These are phyloP conservation scores for Larimichthys polyactis DNA, from an alignment of 2,113 vertebrate species.

Conservation along the genomic window DNA sequence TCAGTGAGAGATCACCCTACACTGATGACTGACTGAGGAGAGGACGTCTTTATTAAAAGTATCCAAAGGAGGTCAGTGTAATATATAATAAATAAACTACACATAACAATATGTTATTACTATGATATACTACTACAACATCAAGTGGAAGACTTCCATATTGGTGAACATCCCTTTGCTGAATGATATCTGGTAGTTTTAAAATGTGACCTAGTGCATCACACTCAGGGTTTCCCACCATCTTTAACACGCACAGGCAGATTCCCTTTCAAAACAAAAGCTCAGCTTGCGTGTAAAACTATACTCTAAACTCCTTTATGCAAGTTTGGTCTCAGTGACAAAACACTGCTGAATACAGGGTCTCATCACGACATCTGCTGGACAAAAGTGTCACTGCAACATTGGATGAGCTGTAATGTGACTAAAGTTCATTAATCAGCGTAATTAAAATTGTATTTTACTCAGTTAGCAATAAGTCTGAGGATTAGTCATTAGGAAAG, in stretches of 20 bases:
- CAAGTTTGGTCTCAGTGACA: not conserved
- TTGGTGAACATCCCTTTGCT: not conserved
- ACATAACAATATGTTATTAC: too few species aligned
- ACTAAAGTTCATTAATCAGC: slow-evolving; percentile 32
- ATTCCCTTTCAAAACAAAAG: slow-evolving; percentile 13
- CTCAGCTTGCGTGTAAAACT: slow-evolving; percentile 14
- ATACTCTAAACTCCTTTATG: slow-evolving; percentile 11
- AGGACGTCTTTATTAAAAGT: slow-evolving; percentile 4
- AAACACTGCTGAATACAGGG: slow-evolving; percentile 34
- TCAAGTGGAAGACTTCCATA: slow-evolving; percentile 6
- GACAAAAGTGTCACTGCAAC: slow-evolving; percentile 53
- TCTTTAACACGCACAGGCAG: not conserved
- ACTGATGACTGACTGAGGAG: too few species aligned
- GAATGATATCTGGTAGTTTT: slow-evolving; percentile 10
- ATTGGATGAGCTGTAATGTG: not conserved
- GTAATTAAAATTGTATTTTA: slow-evolving; percentile 30
- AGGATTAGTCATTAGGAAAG: slow-evolving; percentile 8
- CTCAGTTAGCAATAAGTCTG: slow-evolving; percentile 16
- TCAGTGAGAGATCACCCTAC: slow-evolving; percentile 31
- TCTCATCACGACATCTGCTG: slow-evolving; percentile 70
- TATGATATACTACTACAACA: slow-evolving; percentile 11
- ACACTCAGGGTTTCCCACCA: not conserved
- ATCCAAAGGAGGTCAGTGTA: slow-evolving; percentile 8
- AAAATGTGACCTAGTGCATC: slow-evolving; percentile 1
- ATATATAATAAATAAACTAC: not conserved